Evolutionary conservation across 2,888 invertebrate genomes (phyloP), one percentile per base, ranked within the genome.

Genomic region (Saturnia pavonia): DNA sequence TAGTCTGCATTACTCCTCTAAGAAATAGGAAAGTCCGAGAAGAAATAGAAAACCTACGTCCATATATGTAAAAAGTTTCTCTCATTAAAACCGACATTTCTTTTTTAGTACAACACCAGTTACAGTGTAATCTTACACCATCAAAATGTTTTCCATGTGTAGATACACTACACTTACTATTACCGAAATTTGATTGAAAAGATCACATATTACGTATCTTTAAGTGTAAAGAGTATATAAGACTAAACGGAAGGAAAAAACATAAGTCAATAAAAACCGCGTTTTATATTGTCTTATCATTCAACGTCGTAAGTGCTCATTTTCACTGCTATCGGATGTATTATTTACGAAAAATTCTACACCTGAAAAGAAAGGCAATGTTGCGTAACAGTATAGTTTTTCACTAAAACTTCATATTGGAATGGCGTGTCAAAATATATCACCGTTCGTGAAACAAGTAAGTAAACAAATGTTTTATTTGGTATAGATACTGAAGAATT

Each of bases 361-460:
- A 57, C 7, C 11, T 57, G 51, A 51, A 51, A 51, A 45, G 1
- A 51, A 51, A n/a, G 1, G 12, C 4, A 57, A 9, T 57, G 12
- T 25, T 9, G n/a, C n/a, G n/a, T 25, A 11, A 57, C 25, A 57
- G 22, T 22, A 9, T 57, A 2, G 22, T 25, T 25, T 57, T 57
- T 12, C 22, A 25, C 25, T 57, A 12, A 22, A 57, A 57, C 22
- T 25, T 57, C 9, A 66, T 69, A 57, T 72, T 12, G 60, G 40
- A 67, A 63, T 75, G 69, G 63, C 63, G 34, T 63, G 65, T 12
- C n/a, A 69, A 70, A 19, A 78, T 75, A 78, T 78, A 22, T 73
- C 82, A 43, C 83, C 83, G 69, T 85, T 85, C 71, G 60, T 76
- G 25, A 83, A 74, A 78, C 85, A 85, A 75, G 85, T 85, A 69